Base-by-base conservation (phyloP, 2,113 vertebrate genomes). In the Alces alces region DNA sequence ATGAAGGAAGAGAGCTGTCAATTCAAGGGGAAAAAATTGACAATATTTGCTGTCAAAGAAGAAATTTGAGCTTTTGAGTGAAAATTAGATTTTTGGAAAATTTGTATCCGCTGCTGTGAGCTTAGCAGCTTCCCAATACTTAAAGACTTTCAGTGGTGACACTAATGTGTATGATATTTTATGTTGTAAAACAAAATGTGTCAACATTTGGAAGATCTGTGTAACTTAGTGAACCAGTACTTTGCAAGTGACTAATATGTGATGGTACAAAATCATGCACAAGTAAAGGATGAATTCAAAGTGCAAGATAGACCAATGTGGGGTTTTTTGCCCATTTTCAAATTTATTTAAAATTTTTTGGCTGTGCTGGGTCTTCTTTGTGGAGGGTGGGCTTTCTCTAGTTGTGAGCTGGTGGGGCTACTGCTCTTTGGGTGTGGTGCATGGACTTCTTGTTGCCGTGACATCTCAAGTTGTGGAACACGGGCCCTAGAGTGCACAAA, bases 41-140 rank as follows among this genome's bases (percentile, higher is more conserved):
- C 85, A 94, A 86, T 85, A 93, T 89, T 95, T 95, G 83, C 19
- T 93, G 52, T 64, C 55, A 83, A 64, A 86, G 60, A 95, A 85
- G 93, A 91, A 91, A 90, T 45, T 73, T 76, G 66, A 88, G 16
- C 12, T 92, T 92, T 50, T 93, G 80, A 87, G 28, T 76, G 27
- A 90, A 87, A 87, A 87, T 58, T 36, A 78, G 39, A 47, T 17
- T 93, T 90, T 95, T 64, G 82, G 82, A 95, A 93, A 87, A 50
- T 90, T 86, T 66, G 50, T 86, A 19, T 45, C 57, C 3, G 90
- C n/a, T 25, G 66, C 50, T 16, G 13, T 73, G 43, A 80, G 66
- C 54, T 86, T 89, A 85, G 13, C 28, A 66, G 93, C 58, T 92
- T 84, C 54, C 50, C 9, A 36, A 7, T 80, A 73, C n/a, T 89